These are phyloP conservation scores for Planiliza haematocheilus DNA, from an alignment of 2,113 vertebrate species.

Conservation along the genomic window DNA sequence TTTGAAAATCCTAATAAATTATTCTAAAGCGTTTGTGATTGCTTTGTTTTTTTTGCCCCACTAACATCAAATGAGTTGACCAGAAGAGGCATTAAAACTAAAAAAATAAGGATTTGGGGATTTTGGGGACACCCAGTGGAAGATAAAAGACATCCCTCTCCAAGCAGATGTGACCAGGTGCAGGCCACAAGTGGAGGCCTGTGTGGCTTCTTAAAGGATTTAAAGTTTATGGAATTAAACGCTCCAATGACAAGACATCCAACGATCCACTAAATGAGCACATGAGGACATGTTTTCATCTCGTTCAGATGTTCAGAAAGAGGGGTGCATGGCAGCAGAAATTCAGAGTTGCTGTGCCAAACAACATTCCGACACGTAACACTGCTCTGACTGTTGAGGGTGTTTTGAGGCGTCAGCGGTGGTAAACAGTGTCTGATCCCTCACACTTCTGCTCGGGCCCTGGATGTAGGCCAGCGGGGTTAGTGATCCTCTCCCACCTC, in stretches of 20 bases:
- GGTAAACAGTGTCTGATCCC: constrained; percentile 56
- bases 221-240: too few species aligned
- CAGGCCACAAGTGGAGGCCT: too few species aligned
- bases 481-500: constrained; percentile 55
- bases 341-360: neutral
- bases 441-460: constrained; percentile 36
- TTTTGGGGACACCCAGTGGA: neutral
- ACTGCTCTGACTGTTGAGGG: neutral
- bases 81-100: too few species aligned
- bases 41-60: neutral
- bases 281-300: neutral
- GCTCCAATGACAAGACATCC: too few species aligned
- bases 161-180: neutral
- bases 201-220: too few species aligned
- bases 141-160: neutral
- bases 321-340: too few species aligned
- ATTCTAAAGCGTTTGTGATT: constrained; percentile 89
- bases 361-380: neutral
- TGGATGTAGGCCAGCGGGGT: constrained; percentile 69
- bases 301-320: neutral
- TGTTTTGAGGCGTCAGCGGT: constrained; percentile 28
- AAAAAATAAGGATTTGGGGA: too few species aligned
- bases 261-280: too few species aligned
- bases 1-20: constrained; percentile 99
- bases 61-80: too few species aligned